phyloP scores from a whole-genome alignment of 2,113 vertebrate species.

The Dasypus novemcinctus region DNA sequence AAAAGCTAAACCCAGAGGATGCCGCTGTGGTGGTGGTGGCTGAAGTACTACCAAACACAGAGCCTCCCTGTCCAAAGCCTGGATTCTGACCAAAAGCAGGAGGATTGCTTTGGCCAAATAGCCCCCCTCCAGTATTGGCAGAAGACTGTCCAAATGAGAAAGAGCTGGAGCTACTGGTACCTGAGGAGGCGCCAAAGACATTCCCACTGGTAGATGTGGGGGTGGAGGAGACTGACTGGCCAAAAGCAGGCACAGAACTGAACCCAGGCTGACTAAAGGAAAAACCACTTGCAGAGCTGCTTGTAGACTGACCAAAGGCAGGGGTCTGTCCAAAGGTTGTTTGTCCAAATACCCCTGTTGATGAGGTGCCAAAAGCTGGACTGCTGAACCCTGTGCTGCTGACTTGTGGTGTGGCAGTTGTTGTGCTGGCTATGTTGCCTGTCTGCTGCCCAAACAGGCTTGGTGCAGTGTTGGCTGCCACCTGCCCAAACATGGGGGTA shows the following conservation, averaged over 20 bases:
- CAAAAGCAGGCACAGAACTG: constrained; percentile 84
- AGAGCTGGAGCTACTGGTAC: constrained; percentile 83
- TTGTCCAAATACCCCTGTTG: constrained; percentile 85
- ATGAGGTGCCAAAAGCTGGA: constrained; percentile 80
- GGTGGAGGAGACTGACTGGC: constrained; percentile 83
- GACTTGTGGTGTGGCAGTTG: constrained; percentile 21
- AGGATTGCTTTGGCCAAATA: constrained; percentile 89
- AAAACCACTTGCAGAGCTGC: constrained; percentile 84
- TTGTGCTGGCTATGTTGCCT: constrained; percentile 53
- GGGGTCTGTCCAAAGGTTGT: constrained; percentile 88
- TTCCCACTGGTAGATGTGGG: constrained; percentile 77
- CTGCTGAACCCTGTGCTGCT: constrained; percentile 82
- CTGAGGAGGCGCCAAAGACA: constrained; percentile 86
- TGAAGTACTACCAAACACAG: constrained; percentile 86
- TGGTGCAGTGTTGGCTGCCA: constrained; percentile 70
- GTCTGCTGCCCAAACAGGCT: constrained; percentile 79
- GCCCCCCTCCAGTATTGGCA: constrained; percentile 77
- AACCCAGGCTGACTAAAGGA: constrained; percentile 85
- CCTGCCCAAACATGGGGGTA: constrained; percentile 79
- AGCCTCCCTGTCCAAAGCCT: constrained; percentile 87
- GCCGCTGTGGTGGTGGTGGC: constrained; percentile 87
- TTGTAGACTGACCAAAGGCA: constrained; percentile 87
- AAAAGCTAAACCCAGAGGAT: constrained; percentile 92
- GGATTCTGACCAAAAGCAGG: constrained; percentile 90
- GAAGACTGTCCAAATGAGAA: constrained; percentile 90